Percentiles rank a stretch among this genome's conserved stretches.
Evolutionary conservation across 2,888 invertebrate species (phyloP).

Genomic region (Steinernema hermaphroditum): DNA sequence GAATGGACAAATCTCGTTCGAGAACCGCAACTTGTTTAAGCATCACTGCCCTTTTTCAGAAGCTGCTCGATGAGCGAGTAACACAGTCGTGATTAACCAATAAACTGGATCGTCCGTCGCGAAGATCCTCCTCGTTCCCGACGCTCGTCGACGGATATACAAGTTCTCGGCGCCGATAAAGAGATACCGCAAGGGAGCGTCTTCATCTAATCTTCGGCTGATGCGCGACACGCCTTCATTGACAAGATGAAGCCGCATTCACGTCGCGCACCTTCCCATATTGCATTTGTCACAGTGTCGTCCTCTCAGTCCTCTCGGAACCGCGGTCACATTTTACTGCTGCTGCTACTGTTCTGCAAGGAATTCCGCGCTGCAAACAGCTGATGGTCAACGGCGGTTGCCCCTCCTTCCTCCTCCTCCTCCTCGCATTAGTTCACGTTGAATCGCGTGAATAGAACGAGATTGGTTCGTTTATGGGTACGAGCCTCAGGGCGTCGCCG

Average conservation of each 20-base stretch:
- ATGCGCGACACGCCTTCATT: conserved; percentile 23
- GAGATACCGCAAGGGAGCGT: conserved; percentile 20
- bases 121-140: conserved; percentile 31
- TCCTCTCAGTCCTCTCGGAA: neutral
- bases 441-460: conserved; percentile 24
- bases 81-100: conserved; percentile 28
- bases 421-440: conserved; percentile 9
- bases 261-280: neutral
- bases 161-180: conserved; percentile 31
- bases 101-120: conserved; percentile 15
- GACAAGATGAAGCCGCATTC: conserved; percentile 15
- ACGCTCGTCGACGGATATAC: conserved; percentile 19
- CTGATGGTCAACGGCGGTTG: conserved; percentile 9
- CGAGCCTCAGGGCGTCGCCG: conserved; percentile 8
- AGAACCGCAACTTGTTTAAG: conserved; percentile 31
- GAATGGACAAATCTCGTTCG: conserved; percentile 12
- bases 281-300: neutral
- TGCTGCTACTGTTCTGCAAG: neutral
- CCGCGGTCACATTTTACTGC: conserved; percentile 6
- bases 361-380: neutral
- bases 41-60: conserved; percentile 8
- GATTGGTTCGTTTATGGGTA: conserved; percentile 16
- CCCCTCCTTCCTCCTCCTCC: conserved; percentile 19
- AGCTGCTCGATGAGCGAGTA: conserved; percentile 8
- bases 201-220: conserved; percentile 25